Percentiles rank a stretch among this genome's conserved stretches.
phyloP scores from a whole-genome alignment of 2,797 vertebrate species.

The Morelia viridis region DNA sequence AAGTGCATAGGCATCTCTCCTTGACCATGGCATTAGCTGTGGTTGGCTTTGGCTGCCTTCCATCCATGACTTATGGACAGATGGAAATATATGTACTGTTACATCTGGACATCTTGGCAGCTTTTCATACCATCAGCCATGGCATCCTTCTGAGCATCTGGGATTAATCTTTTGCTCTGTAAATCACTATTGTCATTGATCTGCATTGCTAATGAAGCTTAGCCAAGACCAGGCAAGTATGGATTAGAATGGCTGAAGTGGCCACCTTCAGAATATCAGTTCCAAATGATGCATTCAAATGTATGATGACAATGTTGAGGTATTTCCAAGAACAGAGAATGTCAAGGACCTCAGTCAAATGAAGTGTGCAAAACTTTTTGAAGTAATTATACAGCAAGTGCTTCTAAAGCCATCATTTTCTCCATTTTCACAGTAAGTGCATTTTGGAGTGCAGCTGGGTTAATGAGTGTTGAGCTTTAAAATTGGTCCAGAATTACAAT shows the following conservation, averaged over 20 bases:
- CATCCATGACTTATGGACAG: background rate
- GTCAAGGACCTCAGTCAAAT: conserved; percentile 47
- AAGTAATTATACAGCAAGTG: conserved; percentile 41
- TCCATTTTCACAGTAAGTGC: conserved; percentile 38
- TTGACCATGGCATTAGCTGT: background rate
- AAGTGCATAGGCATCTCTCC: background rate
- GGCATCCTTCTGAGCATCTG: background rate
- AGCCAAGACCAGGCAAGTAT: background rate
- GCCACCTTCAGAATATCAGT: background rate
- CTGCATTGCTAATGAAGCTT: background rate
- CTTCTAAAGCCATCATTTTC: conserved; percentile 44
- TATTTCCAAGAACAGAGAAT: conserved; percentile 13
- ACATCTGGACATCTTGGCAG: background rate
- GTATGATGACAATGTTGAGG: background rate
- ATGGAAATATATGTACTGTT: background rate
- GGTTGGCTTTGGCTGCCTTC: background rate
- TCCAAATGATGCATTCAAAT: background rate
- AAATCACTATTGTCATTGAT: background rate
- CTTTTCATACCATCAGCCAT: background rate
- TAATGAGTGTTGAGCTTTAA: conserved; percentile 55
- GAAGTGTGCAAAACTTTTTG: conserved; percentile 47
- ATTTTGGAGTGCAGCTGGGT: conserved; percentile 36
- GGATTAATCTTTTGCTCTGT: background rate
- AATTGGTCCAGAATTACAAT: conserved; percentile 41
- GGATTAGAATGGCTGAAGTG: background rate